Conservation (phyloP, 2,888 invertebrate genomes). For the Julus scandinavius region DNA sequence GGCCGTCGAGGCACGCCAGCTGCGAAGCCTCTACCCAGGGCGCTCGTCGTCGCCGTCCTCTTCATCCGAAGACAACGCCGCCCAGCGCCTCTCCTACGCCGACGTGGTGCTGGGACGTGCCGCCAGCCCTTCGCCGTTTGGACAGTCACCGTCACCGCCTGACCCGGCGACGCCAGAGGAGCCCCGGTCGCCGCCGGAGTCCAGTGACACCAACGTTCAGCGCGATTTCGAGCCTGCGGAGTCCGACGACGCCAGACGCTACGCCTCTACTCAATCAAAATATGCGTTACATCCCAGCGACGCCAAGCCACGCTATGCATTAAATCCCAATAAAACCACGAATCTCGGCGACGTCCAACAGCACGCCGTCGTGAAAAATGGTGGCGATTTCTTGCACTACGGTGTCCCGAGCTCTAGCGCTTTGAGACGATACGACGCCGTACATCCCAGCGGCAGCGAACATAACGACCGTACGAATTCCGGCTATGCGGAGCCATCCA, state of each 20-base stretch:
- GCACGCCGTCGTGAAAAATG: not conserved
- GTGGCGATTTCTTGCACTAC: too few species aligned
- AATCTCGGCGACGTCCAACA: not conserved
- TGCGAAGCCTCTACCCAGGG: not conserved
- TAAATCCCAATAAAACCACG: not conserved
- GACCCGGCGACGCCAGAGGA: not conserved
- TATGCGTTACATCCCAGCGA: too few species aligned
- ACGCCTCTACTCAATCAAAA: not conserved
- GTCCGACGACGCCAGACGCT: not conserved
- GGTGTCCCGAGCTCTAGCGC: too few species aligned
- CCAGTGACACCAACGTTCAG: not conserved
- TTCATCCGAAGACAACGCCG: conserved; percentile 2
- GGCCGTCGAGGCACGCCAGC: conserved; percentile 58
- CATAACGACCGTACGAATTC: too few species aligned
- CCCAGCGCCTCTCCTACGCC: conserved; percentile 44
- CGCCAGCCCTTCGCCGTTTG: not conserved
- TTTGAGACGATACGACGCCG: too few species aligned
- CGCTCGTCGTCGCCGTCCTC: not conserved
- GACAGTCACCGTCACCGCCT: conserved; percentile 49
- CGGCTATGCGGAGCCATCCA: not conserved
- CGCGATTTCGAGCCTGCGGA: not conserved
- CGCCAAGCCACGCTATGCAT: not conserved
- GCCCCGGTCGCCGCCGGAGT: not conserved
- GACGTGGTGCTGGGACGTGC: conserved; percentile 46
- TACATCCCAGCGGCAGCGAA: too few species aligned